Conservation (phyloP, 2,888 invertebrate genomes). For the Agapetus fuscipes region DNA sequence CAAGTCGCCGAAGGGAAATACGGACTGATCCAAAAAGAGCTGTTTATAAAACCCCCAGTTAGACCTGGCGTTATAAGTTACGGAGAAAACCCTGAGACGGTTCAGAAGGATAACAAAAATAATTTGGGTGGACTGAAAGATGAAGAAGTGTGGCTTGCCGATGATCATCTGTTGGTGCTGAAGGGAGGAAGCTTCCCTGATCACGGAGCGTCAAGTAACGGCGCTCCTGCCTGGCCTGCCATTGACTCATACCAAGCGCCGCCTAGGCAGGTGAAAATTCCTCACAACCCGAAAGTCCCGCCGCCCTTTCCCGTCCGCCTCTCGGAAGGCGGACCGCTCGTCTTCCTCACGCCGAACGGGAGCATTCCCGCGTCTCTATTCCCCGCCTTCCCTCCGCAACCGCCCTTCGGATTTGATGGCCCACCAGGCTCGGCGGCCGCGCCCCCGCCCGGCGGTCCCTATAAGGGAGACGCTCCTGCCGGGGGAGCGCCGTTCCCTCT, state of each 20-base stretch:
- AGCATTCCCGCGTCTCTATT: conserved; percentile 61
- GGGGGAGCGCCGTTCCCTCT: conserved; percentile 54
- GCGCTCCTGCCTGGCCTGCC: conserved; percentile 59
- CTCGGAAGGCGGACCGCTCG: conserved; percentile 74
- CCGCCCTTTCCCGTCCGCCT: conserved; percentile 92
- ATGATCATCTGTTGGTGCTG: conserved; percentile 75
- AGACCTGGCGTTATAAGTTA: conserved; percentile 79
- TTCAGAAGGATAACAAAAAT: conserved; percentile 64
- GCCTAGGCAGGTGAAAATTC: conserved; percentile 74
- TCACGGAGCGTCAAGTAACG: conserved; percentile 29
- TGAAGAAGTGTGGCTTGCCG: conserved; percentile 86
- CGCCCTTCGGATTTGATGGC: conserved; percentile 45
- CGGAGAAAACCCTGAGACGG: conserved; percentile 66
- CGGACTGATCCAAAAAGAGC: conserved; percentile 77
- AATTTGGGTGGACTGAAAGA: conserved; percentile 76
- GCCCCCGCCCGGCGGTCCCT: conserved; percentile 44
- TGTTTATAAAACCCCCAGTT: conserved; percentile 60
- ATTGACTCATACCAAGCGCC: conserved; percentile 81
- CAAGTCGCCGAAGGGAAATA: conserved; percentile 87
- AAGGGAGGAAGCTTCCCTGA: conserved; percentile 66
- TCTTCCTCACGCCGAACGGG: conserved; percentile 74
- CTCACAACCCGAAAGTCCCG: conserved; percentile 71
- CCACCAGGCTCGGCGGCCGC: conserved; percentile 29
- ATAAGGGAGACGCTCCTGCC: conserved; percentile 57
- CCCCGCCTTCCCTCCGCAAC: conserved; percentile 57